phyloP scores from a whole-genome alignment of 2,113 vertebrate genomes.

The Macaca nemestrina region DNA sequence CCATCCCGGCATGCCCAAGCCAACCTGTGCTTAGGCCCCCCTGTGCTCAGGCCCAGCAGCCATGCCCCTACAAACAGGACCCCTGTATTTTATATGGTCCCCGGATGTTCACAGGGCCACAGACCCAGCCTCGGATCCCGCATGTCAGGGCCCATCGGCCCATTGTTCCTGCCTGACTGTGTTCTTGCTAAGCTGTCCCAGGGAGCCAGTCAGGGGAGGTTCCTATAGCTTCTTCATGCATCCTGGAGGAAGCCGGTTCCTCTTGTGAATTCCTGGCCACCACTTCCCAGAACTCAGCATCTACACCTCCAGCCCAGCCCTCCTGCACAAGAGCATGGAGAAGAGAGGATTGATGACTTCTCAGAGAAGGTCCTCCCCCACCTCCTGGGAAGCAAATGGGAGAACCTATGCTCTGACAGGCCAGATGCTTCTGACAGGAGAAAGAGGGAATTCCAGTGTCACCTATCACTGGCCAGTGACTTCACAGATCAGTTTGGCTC shows the following conservation, averaged over 20 bases:
- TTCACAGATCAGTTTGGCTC: background rate
- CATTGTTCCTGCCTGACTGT: background rate
- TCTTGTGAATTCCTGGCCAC: background rate
- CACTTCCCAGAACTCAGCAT: background rate
- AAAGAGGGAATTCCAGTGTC: background rate
- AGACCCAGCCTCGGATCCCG: background rate
- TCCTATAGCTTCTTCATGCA: background rate
- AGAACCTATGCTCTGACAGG: background rate
- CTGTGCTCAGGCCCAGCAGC: background rate
- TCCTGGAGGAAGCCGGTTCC: background rate
- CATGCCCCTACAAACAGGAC: background rate
- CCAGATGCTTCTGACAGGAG: background rate
- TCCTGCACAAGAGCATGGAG: rapidly evolving
- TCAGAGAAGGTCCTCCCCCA: background rate
- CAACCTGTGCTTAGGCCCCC: background rate
- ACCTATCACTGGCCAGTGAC: background rate
- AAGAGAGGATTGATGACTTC: background rate
- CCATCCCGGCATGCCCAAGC: background rate
- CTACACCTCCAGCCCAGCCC: background rate
- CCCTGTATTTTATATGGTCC: background rate
- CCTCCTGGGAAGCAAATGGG: background rate
- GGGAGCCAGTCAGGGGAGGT: background rate
- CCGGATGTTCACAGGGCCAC: background rate
- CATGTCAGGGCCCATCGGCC: background rate
- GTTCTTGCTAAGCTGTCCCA: background rate